Base-by-base conservation (phyloP, 2,113 vertebrate genomes). In the Tiliqua scincoides region DNA sequence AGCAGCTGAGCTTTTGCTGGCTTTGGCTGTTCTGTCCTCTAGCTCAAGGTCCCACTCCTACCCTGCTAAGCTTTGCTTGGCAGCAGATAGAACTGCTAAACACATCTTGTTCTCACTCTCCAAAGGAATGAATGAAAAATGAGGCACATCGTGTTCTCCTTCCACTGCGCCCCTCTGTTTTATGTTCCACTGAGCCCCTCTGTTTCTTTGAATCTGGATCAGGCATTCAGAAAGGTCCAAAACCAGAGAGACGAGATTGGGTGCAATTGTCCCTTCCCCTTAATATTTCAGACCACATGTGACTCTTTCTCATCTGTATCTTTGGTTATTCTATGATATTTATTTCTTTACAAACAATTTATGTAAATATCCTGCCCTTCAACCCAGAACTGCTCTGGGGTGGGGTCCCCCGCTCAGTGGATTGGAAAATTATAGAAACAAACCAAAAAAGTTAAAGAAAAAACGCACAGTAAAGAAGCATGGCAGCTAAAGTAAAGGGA, bases 121-220 rank as follows among this genome's bases (percentile, higher is more conserved):
- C 77, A 86, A 63, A 86, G 70, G 32, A 27, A 4, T 59, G 78
- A 52, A 67, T 86, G 85, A 86, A 73, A 86, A 86, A 86, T 81
- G 77, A 80, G 59, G 32, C 3, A 40, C 59, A 62, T 74, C 3
- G 11, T 65, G 48, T n/a, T 74, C 70, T 63, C 59, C 37, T 37
- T 35, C 70, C 40, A n/a, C 37, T 73, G 57, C 43, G 52, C 62
- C 57, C 20, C 59, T 63, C 21, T 23, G 78, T 54, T 43, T 80
- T 85, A 68, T 15, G 6, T 80, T 35, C 70, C 40, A n/a, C 37
- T 73, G 57, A n/a, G 52, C 62, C 57, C 20, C 59, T 63, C 21
- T 23, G 78, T 54, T 10, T 54, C 77, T 54, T 73, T n/a, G 21
- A 23, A 35, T 62, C 77, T 86, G 37, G 54, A 73, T 35, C 85